These are phyloP conservation scores for Boulengeromyrus knoepffleri DNA, from an alignment of 2,113 vertebrate species.

Conservation along the genomic window DNA sequence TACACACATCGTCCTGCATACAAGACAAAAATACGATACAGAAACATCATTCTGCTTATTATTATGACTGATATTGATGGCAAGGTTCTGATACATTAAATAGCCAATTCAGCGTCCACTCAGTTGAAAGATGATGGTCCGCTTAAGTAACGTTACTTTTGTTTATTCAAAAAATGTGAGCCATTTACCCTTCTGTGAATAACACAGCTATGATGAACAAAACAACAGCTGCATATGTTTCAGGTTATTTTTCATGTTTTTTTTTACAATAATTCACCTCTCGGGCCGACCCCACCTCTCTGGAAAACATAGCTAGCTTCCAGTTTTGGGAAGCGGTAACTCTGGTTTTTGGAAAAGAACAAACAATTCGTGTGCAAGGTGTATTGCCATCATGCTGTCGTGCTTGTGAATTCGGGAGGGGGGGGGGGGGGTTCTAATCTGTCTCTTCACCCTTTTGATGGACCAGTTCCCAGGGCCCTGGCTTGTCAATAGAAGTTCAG, in stretches of 20 bases:
- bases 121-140: background rate
- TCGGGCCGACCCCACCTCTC: background rate
- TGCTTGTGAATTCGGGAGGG: background rate
- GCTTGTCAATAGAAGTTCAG: slow-evolving; percentile 45
- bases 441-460: background rate
- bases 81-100: background rate
- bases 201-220: background rate
- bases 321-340: background rate
- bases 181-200: background rate
- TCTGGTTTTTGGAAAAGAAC: background rate
- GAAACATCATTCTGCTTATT: background rate
- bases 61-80: background rate
- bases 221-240: background rate
- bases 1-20: background rate
- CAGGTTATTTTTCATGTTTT: background rate
- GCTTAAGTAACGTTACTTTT: background rate
- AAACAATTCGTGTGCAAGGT: background rate
- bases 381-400: background rate
- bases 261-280: background rate
- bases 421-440: background rate
- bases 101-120: background rate
- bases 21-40: background rate
- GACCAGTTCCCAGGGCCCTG: slow-evolving; percentile 28
- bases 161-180: background rate
- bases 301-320: background rate